Evolutionary conservation across 2,888 invertebrate genomes (phyloP).

Genomic region (Hirtodrosophila cameraria): DNA sequence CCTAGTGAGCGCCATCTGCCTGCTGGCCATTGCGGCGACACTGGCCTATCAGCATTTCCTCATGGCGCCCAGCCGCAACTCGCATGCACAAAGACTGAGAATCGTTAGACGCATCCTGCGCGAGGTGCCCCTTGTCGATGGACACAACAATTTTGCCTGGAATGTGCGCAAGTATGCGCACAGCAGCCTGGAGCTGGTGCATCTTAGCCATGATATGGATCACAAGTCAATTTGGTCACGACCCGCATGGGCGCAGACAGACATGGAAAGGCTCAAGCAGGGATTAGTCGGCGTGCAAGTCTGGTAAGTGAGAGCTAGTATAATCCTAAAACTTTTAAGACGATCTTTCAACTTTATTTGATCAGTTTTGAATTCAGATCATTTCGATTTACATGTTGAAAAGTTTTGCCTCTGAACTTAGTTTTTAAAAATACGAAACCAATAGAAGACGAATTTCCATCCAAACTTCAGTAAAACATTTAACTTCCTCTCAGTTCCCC

Average conservation of each 20-base stretch:
- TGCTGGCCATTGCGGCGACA: slow-evolving; percentile 81
- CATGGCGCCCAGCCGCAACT: slow-evolving; percentile 83
- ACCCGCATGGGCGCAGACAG: slow-evolving; percentile 96
- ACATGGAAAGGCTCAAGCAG: slow-evolving; percentile 92
- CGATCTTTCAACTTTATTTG: too few relatives aligned
- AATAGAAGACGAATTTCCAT: too few relatives aligned
- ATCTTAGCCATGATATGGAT: slow-evolving; percentile 81
- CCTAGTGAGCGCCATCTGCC: slow-evolving; percentile 80
- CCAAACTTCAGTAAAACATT: background rate
- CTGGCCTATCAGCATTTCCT: slow-evolving; percentile 83
- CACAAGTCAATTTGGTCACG: slow-evolving; percentile 91
- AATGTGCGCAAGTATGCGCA: slow-evolving; percentile 94
- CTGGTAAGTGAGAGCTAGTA: slow-evolving; percentile 85
- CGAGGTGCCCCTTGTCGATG: slow-evolving; percentile 85
- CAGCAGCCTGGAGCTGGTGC: slow-evolving; percentile 87
- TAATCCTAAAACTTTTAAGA: background rate
- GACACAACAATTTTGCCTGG: slow-evolving; percentile 95
- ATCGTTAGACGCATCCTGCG: slow-evolving; percentile 83
- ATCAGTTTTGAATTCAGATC: too few relatives aligned
- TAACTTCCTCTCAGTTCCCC: background rate
- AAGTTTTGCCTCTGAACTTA: too few relatives aligned
- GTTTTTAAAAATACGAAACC: too few relatives aligned
- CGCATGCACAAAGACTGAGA: slow-evolving; percentile 84
- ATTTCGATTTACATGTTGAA: too few relatives aligned
- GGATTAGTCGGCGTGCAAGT: slow-evolving; percentile 96